Evolutionary conservation across 2,797 vertebrate genomes (phyloP), one percentile per base, ranked within the genome.

Genomic region (Neoniphon sammara): DNA sequence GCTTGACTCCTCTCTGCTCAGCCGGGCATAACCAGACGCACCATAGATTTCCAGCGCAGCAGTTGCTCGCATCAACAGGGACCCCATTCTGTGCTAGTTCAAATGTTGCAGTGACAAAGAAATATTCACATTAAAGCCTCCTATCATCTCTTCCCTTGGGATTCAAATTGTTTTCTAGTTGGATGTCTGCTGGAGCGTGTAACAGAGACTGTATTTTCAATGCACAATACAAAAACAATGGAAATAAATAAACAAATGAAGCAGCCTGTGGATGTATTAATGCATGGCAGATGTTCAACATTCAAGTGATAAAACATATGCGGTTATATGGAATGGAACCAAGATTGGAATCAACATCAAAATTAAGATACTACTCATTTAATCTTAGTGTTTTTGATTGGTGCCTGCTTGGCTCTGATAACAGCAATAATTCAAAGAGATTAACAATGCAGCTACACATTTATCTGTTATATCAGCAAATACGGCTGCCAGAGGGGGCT

Each of bases 61-160:
- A 79, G 78, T 30, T 61, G 84, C 82, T 78, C 62, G 70, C 82
- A 80, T 90, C 87, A 66, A 79, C 80, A 66, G 70, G 61, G 67
- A 84, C 71, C 84, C 63, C 31, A 56, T 59, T 75, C 62, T 58
- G 71, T 1, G 21, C 70, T 57, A 7, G 57, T 84, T 82, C 52
- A 83, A 76, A 82, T 78, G 82, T 75, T 69, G 62, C 73, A 58
- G 34, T 52, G 58, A 88, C 70, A 79, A 81, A 84, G 66, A 87
- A 81, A 92, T 81, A 82, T 78, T 85, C 86, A 86, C 84, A 90
- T 88, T 85, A 84, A 91, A 92, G 86, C 73, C 31, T 76, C 75
- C 73, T 80, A 75, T 84, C 80, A 66, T 58, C 39, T 55, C 18
- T 59, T 76, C 73, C 83, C 87, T 15, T 30, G 89, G 73, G 87